Percentiles rank a stretch among this genome's conserved stretches.
phyloP scores from a whole-genome alignment of 2,797 vertebrate species.

The Acrossocheilus fasciatus region DNA sequence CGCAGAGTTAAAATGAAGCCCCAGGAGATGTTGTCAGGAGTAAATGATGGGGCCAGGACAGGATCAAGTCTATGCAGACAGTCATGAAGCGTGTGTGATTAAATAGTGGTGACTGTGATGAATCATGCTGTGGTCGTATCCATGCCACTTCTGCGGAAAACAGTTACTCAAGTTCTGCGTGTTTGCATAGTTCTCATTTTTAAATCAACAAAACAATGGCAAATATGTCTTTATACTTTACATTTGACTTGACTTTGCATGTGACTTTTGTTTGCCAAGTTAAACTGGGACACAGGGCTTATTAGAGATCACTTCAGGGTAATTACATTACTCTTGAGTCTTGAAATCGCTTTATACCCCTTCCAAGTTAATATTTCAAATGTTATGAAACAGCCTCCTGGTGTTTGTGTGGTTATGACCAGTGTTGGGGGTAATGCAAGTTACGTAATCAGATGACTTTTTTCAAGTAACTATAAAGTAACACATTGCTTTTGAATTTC shows the following conservation, averaged over 20 bases:
- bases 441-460: too few species aligned
- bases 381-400: background rate
- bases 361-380: constrained; percentile 9
- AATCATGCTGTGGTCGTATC: constrained; percentile 21
- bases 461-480: too few species aligned
- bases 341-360: background rate
- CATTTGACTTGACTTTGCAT: constrained; percentile 14
- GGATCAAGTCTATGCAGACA: background rate
- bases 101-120: constrained; percentile 25
- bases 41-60: background rate
- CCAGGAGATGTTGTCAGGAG: constrained; percentile 2
- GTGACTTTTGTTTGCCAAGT: constrained; percentile 8
- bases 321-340: constrained; percentile 7
- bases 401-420: background rate
- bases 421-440: too few species aligned
- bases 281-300: background rate
- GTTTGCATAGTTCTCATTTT: constrained; percentile 1
- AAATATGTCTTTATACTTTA: constrained; percentile 2
- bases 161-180: constrained; percentile 8
- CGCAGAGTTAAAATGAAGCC: constrained; percentile 29
- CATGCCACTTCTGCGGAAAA: constrained; percentile 13
- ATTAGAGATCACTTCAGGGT: background rate
- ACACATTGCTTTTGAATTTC: too few species aligned
- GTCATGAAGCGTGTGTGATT: constrained; percentile 9
- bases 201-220: background rate